A percentile compares a stretch with the other conserved stretches of the same genome.
Conservation (phyloP, 2,888 invertebrate genomes). For the Drosophila nigritarsus region DNA sequence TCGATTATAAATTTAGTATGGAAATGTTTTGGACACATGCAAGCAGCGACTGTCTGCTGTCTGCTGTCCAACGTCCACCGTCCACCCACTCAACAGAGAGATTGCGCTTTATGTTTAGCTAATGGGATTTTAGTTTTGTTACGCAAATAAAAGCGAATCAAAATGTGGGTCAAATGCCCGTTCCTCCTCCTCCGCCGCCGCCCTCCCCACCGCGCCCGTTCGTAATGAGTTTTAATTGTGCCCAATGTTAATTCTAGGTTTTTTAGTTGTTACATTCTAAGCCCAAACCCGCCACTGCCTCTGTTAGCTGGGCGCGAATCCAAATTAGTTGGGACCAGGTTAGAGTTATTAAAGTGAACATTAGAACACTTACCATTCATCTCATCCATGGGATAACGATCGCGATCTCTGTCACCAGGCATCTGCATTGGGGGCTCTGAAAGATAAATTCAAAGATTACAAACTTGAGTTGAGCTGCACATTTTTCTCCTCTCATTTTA, state of each 20-base stretch:
- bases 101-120: constrained; percentile 66
- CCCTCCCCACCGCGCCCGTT: constrained; percentile 10
- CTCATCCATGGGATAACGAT: constrained; percentile 69
- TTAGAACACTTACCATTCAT: constrained; percentile 72
- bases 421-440: constrained; percentile 67
- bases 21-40: constrained; percentile 48
- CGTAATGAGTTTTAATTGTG: constrained; percentile 76
- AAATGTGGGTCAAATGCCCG: constrained; percentile 77
- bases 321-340: constrained; percentile 54
- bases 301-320: constrained; percentile 58
- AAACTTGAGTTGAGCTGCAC: background rate
- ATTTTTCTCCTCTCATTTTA: background rate
- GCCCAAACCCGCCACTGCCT: constrained; percentile 22
- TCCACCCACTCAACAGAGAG: constrained; percentile 52
- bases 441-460: background rate
- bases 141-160: constrained; percentile 67
- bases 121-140: constrained; percentile 77
- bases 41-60: constrained; percentile 16
- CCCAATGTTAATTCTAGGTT: constrained; percentile 60
- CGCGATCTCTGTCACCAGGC: constrained; percentile 60
- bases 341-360: background rate
- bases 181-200: background rate
- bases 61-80: constrained; percentile 14
- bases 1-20: constrained; percentile 34
- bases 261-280: constrained; percentile 42